phyloP scores from a whole-genome alignment of 2,797 vertebrate genomes.

The Antrozous pallidus region DNA sequence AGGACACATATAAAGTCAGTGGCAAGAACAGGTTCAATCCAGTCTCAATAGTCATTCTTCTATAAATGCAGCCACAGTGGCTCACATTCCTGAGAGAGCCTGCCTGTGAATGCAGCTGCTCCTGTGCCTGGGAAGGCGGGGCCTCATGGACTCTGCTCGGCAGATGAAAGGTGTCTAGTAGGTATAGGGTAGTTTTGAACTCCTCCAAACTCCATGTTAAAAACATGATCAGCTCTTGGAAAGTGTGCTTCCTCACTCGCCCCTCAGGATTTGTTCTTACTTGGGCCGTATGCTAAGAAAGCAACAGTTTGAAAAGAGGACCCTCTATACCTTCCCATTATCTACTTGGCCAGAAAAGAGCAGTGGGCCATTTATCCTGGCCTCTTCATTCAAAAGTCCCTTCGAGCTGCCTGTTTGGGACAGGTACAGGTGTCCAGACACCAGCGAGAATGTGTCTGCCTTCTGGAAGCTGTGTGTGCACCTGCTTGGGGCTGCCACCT shows the following conservation, averaged over 20 bases:
- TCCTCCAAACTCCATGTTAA: not conserved
- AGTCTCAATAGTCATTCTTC: constrained; percentile 1
- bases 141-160: not conserved
- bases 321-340: not conserved
- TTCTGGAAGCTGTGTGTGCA: not conserved
- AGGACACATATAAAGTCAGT: constrained; percentile 40
- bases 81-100: constrained; percentile 46
- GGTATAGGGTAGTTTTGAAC: not conserved
- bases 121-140: accelerated
- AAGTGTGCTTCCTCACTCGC: not conserved
- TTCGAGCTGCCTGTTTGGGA: not conserved
- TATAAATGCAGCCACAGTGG: not conserved
- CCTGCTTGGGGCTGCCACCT: not conserved
- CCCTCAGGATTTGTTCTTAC: not conserved
- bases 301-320: not conserved
- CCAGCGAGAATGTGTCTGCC: not conserved
- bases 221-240: not conserved
- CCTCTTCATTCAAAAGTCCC: not conserved
- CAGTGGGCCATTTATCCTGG: not conserved
- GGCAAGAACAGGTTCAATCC: constrained; percentile 22
- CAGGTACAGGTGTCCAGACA: not conserved
- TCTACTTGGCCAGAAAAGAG: not conserved
- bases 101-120: constrained; percentile 6
- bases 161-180: not conserved
- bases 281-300: not conserved